Base-by-base conservation (phyloP, 2,113 vertebrate species). In the Apteryx owenii region DNA sequence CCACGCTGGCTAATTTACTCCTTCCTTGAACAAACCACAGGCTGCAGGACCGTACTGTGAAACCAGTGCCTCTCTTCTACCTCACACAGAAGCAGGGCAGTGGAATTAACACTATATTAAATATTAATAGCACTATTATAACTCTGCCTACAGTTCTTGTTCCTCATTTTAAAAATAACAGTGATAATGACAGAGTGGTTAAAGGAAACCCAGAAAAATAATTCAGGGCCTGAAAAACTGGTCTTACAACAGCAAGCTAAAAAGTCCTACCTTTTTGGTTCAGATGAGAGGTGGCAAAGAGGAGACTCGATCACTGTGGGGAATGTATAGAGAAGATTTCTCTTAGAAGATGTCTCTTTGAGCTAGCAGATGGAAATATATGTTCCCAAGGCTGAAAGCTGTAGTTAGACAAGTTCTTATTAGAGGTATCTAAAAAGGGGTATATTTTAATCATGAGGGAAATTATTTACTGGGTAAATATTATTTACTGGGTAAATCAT, bases 1-100 rank as follows among this genome's bases (percentile, higher is more conserved):
- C 82, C 0, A 3, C 40, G 64, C 68, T 89, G 60, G 77, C n/a
- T 93, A 86, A 89, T 50, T 93, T 77, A 86, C 53, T 89, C 85
- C 60, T 88, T 84, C 81, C 84, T 89, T 76, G 85, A 85, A 90
- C 95, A 96, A 94, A 94, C 91, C 95, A 88, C 82, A 77, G 88
- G 73, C 80, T 87, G 84, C 38, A 89, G 92, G 73, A 65, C 10
- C 60, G n/a, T 6, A 9, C 58, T 91, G 46, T 75, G 85, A 93
- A 96, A 93, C 23, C 50, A 70, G 71, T 56, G 76, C 33, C 68
- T 83, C 53, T 50, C 82, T 82, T 62, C 40, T 2, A 70, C 46
- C 82, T 94, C 65, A 68, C 17, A 68, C 6, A 86, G 71, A 54
- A 93, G 90, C 0, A 71, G 33, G 21, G 9, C 7, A 15, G 46